Base-by-base conservation (phyloP, 2,797 vertebrate genomes). In the Allobates femoralis region DNA sequence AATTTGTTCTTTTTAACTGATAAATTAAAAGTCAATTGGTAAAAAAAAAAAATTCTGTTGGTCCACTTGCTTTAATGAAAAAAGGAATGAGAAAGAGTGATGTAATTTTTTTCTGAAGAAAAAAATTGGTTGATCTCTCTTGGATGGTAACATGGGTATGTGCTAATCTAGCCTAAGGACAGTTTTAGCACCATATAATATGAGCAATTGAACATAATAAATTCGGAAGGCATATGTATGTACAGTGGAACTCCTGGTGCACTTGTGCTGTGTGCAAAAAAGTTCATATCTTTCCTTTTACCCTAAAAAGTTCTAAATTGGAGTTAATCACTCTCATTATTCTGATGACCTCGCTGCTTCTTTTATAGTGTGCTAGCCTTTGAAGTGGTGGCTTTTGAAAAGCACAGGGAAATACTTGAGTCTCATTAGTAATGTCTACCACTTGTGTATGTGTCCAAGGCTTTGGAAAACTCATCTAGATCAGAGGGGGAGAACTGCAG, bases 311-410 rank as follows among this genome's bases (percentile, higher is more conserved):
- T 93, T 95, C 93, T 94, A 92, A 94, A 92, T 95, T 93, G 79
- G 92, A 94, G 95, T 95, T 96, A 95, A 96, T 97, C 93, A 94
- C 93, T 87, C 83, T 93, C 94, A 96, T 97, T 95, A 96, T 96
- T 95, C 94, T 95, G 92, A 95, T 96, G 96, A 92, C 94, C 92
- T 92, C 88, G 92, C 93, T 86, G 89, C 88, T 86, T 92, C 92
- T 89, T 90, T 93, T 91, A 89, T 87, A 88, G 91, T 92, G 91
- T 93, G 93, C 92, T 91, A 90, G 81, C 90, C 88, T 92, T 94
- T 94, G 93, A 93, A 93, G 93, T 91, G 91, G 90, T 90, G 89
- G 66, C 90, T 91, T 92, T 92, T 94, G 93, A 93, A 94, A 93
- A 93, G 90, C 92, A 90, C 94, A 90, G 91, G 91, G 92, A 93